Evolutionary conservation across 2,113 vertebrate species (phyloP).

Genomic region (Heterocephalus glaber): DNA sequence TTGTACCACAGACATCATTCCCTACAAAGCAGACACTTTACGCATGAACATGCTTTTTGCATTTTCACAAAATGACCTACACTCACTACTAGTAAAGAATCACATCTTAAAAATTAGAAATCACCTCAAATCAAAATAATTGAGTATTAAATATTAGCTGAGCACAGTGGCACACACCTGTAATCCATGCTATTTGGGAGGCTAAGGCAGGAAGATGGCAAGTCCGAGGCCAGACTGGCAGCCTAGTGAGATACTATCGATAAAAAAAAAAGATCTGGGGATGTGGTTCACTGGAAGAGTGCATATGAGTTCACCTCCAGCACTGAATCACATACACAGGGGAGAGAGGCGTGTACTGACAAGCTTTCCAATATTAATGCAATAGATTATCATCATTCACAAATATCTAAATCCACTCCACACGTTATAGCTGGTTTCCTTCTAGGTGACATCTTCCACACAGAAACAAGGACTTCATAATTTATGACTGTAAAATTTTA

Average conservation of each 20-base stretch:
- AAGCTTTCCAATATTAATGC: background rate
- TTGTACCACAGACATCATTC: background rate
- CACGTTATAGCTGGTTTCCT: background rate
- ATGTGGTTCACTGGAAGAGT: background rate
- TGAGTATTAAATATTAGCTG: background rate
- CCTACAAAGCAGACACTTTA: background rate
- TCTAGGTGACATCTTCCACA: background rate
- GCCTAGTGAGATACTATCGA: background rate
- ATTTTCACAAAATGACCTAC: background rate
- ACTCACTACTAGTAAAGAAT: background rate
- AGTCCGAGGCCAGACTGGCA: background rate
- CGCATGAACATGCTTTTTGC: background rate
- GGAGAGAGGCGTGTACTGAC: background rate
- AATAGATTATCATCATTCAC: background rate
- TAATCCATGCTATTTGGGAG: background rate
- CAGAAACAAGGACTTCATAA: slow-evolving; percentile 10
- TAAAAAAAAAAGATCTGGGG: background rate
- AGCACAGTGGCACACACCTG: background rate
- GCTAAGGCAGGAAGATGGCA: background rate
- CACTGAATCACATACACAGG: background rate
- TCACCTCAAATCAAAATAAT: background rate
- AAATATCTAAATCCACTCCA: background rate
- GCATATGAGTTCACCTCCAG: background rate
- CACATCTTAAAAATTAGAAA: background rate
- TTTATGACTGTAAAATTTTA: background rate